Evolutionary conservation across 2,888 invertebrate genomes (phyloP), one percentile per base, ranked within the genome.

Genomic region (Phalera bucephala): DNA sequence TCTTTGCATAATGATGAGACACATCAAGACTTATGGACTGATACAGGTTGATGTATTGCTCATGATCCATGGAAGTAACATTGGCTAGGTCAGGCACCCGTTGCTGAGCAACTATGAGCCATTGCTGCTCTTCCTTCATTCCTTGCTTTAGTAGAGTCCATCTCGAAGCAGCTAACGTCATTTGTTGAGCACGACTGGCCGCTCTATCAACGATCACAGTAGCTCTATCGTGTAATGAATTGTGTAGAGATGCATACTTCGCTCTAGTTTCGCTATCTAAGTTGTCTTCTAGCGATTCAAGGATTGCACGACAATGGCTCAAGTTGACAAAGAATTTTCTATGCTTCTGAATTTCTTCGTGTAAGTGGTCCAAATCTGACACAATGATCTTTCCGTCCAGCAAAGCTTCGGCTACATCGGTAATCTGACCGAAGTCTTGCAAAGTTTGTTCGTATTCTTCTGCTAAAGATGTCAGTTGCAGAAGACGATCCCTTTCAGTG

Each of bases 361-460:
- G 95, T n/a, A 97, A 82, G 59, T 96, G 95, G 57, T 94, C 93
- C 43, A 96, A 83, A 53, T 93, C 93, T 21, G 91, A 92, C 0
- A 96, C 95, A 4, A 93, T 92, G 19, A 96, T 93, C 26, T 94
- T 94, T 52, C 94, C 94, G 49, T 95, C 94, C 4, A 97, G 91
- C 21, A 96, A 80, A 25, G 94, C 94, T 72, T 96, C 95, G 0
- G 97, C 96, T 3, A 96, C 92, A 33, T 95, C 94, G 2, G 95
- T 95, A 17, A 97, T 96, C 69, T 96, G 95, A 6, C 93, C 93
- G 58, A 97, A 96, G 72, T 97, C 97, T 67, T 94, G 94, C 6
- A 97, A 82, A 0, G 96, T 96, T 76, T 96, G 95, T 65, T 95
- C 95, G 68, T 97, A 97, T 70, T 97, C 97, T 61, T 96, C 96